Evolutionary conservation across 2,113 vertebrate species (phyloP).

Genomic region (Oryzias celebensis): DNA sequence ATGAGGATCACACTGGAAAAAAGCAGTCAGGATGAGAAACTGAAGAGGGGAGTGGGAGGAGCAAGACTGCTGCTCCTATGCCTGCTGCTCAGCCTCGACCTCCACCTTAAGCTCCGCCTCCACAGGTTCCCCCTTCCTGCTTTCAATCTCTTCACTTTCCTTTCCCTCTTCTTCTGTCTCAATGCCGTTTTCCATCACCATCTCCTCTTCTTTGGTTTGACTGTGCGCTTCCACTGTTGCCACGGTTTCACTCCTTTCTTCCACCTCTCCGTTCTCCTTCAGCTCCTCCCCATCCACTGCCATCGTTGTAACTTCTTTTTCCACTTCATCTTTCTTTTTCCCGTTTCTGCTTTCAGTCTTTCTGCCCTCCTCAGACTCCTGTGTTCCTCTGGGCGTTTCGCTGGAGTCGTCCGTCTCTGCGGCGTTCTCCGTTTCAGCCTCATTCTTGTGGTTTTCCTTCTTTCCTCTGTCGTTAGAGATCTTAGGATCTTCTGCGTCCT

Average conservation of each 20-base stretch:
- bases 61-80: constrained; percentile 31
- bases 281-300: constrained; percentile 24
- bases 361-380: constrained; percentile 21
- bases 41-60: constrained; percentile 36
- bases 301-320: constrained; percentile 6
- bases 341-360: constrained; percentile 26
- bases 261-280: constrained; percentile 16
- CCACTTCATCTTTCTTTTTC: constrained; percentile 17
- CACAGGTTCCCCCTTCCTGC: constrained; percentile 29
- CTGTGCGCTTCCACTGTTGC: constrained; percentile 23
- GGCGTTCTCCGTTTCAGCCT: constrained; percentile 10
- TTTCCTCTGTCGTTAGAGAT: constrained; percentile 50
- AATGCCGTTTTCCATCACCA: constrained; percentile 54
- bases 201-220: constrained; percentile 43
- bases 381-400: constrained; percentile 5
- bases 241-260: constrained; percentile 23
- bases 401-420: not conserved
- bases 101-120: constrained; percentile 28
- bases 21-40: constrained; percentile 20
- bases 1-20: constrained; percentile 15
- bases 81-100: constrained; percentile 29
- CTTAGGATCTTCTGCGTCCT: constrained; percentile 64
- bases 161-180: constrained; percentile 47
- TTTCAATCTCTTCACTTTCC: constrained; percentile 27
- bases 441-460: constrained; percentile 40